A percentile compares a stretch with the other conserved stretches of the same genome.
Conservation (phyloP, 2,113 vertebrate genomes). For the Hydrolagus affinis region DNA sequence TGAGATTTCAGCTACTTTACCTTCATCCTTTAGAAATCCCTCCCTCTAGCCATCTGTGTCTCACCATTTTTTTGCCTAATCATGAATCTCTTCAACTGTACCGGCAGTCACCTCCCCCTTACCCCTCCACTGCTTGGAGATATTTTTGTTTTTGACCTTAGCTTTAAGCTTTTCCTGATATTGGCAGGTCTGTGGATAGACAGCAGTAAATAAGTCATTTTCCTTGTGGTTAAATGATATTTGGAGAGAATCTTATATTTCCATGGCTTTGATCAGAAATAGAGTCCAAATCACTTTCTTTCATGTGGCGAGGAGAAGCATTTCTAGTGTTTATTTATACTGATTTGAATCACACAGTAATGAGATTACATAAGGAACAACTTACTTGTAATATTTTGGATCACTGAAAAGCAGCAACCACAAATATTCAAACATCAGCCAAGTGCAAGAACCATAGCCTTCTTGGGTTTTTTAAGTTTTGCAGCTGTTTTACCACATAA, state of each 20-base stretch:
- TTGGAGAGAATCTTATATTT: background rate
- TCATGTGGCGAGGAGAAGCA: background rate
- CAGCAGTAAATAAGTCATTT: background rate
- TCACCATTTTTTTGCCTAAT: too few species aligned
- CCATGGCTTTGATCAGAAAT: background rate
- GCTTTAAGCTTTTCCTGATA: background rate
- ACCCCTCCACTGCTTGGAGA: too few species aligned
- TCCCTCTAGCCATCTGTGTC: too few species aligned
- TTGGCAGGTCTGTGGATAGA: background rate
- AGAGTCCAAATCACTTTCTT: background rate
- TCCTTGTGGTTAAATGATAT: background rate
- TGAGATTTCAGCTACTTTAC: too few species aligned
- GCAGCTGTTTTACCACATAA: too few species aligned
- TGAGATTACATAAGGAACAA: background rate
- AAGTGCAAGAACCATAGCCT: background rate
- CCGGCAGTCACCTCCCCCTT: too few species aligned
- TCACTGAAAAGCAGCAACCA: background rate
- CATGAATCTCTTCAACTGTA: too few species aligned
- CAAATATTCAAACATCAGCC: background rate
- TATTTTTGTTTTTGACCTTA: background rate
- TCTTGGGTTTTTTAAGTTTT: too few species aligned
- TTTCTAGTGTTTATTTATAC: slow-evolving; percentile 8
- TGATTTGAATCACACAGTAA: background rate
- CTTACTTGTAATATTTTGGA: background rate
- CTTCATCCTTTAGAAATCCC: too few species aligned